Evolutionary conservation across 2,113 vertebrate species (phyloP).

Genomic region (Leptocoma aspasia): DNA sequence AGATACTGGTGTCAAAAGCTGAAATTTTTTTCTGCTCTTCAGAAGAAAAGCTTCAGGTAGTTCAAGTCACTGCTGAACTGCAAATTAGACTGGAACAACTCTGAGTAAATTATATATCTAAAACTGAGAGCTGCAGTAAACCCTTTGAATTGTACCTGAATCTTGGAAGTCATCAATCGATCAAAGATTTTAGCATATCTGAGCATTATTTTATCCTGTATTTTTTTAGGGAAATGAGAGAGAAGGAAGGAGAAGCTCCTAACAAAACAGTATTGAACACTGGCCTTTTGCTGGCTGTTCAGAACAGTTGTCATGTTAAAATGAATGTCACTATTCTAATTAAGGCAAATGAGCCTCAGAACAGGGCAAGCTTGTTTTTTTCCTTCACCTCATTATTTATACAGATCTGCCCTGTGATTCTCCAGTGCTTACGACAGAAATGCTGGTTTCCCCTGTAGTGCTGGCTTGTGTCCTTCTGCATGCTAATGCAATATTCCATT

Average conservation of each 20-base stretch:
- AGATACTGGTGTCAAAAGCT: not conserved
- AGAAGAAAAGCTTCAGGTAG: conserved; percentile 41
- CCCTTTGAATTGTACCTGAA: conserved; percentile 63
- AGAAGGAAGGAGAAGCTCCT: not conserved
- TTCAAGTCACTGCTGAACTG: conserved; percentile 41
- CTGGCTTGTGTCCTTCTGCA: conserved; percentile 29
- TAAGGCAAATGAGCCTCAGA: conserved; percentile 14
- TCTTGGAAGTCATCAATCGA: conserved; percentile 34
- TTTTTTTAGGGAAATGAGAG: not conserved
- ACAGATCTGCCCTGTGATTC: not conserved
- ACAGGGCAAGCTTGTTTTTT: conserved; percentile 19
- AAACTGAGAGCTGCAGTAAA: conserved; percentile 44
- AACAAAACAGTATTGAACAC: not conserved
- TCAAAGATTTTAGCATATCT: conserved; percentile 56
- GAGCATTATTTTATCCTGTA: not conserved
- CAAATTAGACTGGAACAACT: conserved; percentile 48
- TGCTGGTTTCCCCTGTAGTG: not conserved
- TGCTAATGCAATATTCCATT: conserved; percentile 64
- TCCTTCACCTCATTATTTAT: conserved; percentile 19
- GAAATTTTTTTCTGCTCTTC: not conserved
- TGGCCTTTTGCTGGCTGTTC: conserved; percentile 17
- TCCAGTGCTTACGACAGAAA: not conserved
- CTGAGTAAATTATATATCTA: conserved; percentile 52
- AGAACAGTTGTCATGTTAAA: not conserved
- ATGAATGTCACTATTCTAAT: conserved; percentile 34